phyloP scores from a whole-genome alignment of 2,113 vertebrate species.

The Cebidichthys violaceus region DNA sequence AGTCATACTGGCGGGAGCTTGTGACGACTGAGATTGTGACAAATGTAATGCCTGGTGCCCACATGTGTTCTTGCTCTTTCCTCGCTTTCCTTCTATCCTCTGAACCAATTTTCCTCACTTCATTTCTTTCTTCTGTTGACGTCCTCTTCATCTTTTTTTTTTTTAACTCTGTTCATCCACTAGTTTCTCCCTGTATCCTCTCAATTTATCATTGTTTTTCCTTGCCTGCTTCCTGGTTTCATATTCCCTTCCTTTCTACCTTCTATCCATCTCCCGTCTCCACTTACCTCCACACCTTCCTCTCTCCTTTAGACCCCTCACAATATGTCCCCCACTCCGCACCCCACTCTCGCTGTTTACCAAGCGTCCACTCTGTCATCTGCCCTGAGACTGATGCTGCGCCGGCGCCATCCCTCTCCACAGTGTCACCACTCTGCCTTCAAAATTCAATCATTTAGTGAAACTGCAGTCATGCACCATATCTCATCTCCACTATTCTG shows the following conservation, averaged over 20 bases:
- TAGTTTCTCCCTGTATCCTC: not conserved
- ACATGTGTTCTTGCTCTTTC: not conserved
- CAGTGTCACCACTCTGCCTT: constrained; percentile 69
- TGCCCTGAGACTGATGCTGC: constrained; percentile 66
- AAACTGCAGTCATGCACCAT: constrained; percentile 61
- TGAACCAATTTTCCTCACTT: not conserved
- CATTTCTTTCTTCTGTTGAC: constrained; percentile 6
- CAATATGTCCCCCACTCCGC: constrained; percentile 25
- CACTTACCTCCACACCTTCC: not conserved
- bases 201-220: not conserved
- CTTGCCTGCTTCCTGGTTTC: constrained; percentile 3
- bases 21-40: constrained; percentile 37
- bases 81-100: not conserved
- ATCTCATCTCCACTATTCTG: constrained; percentile 60
- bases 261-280: constrained; percentile 8
- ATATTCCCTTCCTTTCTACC: constrained; percentile 15
- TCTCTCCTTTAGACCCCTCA: not conserved
- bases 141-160: constrained; percentile 4
- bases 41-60: constrained; percentile 14
- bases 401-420: constrained; percentile 63
- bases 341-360: constrained; percentile 54
- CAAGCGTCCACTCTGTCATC: constrained; percentile 56
- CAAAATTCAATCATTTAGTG: constrained; percentile 79
- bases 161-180: not conserved
- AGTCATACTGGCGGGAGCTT: constrained; percentile 6